Evolutionary conservation across 2,888 invertebrate species (phyloP), one percentile per base, ranked within the genome.

Genomic region (Acrobasis suavella): DNA sequence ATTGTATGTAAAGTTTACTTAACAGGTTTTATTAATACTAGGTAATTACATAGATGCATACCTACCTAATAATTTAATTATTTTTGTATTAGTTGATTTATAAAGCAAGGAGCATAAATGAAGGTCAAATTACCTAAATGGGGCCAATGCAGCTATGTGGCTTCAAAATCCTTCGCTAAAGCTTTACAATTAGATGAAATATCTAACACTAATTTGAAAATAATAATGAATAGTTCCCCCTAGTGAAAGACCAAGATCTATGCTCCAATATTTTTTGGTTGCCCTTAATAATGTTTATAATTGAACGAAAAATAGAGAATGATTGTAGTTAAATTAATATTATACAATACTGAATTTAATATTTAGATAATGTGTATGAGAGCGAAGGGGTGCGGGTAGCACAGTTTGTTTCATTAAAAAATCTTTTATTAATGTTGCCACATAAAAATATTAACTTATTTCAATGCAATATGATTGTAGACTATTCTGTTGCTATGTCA

Each of bases 361-460:
- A 74, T 69, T n/a, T 74, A 65, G 68, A 73, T 78, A 72, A 64
- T 71, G 72, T 72, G 64, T 72, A 70, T 65, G 65, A 62, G 68
- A 72, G 71, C 69, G 76, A 74, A 68, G 75, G 78, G 67, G 78
- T 76, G 80, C 74, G 84, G 80, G 84, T 86, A 82, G 86, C 87
- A 87, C 86, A 83, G 66, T 71, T 72, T 71, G 68, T 73, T 75
- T 64, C 74, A 64, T 72, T 72, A 62, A 61, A 52, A 54, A 59
- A 64, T 64, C 64, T 65, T 66, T 69, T 65, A 68, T 64, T 65
- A 50, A 66, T 79, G 77, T 81, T 81, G 77, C 76, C 69, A 76
- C 69, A 74, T 76, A 64, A 72, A 76, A 71, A 74, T 72, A 63
- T 71, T 69, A 69, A 71, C 58, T 66, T 66, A 62, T 68, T 68